Evolutionary conservation across 2,888 invertebrate genomes (phyloP).

Genomic region (Nymphalis urticae): DNA sequence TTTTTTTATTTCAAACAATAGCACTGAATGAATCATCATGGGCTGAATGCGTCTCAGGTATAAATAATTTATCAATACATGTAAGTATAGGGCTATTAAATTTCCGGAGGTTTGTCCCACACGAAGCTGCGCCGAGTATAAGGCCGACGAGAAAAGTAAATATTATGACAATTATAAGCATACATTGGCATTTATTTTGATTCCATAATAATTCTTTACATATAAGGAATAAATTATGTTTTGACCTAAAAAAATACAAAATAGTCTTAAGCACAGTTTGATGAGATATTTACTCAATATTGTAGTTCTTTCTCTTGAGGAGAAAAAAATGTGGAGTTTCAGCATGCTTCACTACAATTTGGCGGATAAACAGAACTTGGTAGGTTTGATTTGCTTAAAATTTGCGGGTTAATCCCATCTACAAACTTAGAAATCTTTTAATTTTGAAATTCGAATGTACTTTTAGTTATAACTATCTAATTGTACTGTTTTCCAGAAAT

Average conservation of each 20-base stretch:
- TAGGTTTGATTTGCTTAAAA: too few species aligned
- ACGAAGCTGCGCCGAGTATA: slow-evolving; percentile 66
- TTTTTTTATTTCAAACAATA: slow-evolving; percentile 44
- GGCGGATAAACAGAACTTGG: too few species aligned
- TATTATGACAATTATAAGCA: slow-evolving; percentile 46
- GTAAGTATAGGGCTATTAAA: slow-evolving; percentile 68
- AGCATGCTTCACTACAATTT: too few species aligned
- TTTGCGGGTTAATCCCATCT: too few species aligned
- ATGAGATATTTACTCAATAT: too few species aligned
- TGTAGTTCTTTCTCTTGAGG: too few species aligned
- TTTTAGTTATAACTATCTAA: too few species aligned
- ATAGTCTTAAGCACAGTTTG: too few species aligned
- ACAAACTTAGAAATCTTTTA: too few species aligned
- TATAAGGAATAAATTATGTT: slow-evolving; percentile 59
- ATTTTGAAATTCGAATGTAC: too few species aligned
- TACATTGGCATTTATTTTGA: slow-evolving; percentile 54
- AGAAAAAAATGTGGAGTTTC: too few species aligned
- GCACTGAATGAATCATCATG: slow-evolving; percentile 55
- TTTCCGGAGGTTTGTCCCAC: slow-evolving; percentile 59
- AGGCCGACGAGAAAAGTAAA: slow-evolving; percentile 58
- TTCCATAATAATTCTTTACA: slow-evolving; percentile 56
- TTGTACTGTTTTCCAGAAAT: too few species aligned
- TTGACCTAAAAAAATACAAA: slow-evolving; percentile 56
- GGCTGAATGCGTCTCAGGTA: slow-evolving; percentile 49
- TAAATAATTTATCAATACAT: slow-evolving; percentile 67